phyloP scores from a whole-genome alignment of 2,113 vertebrate genomes.

The Maccullochella peelii region DNA sequence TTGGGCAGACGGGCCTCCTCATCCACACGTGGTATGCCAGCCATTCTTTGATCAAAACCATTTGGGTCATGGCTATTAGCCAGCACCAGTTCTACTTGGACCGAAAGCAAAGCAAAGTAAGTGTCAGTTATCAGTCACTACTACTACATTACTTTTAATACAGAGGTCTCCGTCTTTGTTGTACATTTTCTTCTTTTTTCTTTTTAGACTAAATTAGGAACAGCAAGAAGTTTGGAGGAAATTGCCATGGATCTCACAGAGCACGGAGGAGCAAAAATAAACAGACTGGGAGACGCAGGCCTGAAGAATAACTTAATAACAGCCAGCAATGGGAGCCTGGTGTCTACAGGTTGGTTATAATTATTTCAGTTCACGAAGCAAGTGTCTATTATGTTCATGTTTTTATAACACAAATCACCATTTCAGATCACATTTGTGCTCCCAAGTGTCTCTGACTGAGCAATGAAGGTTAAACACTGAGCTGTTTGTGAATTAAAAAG shows the following conservation, averaged over 20 bases:
- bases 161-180: not conserved
- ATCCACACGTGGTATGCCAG: conserved; percentile 99
- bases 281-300: conserved; percentile 86
- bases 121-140: conserved; percentile 41
- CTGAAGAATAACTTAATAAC: conserved; percentile 95
- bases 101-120: conserved; percentile 98
- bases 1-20: conserved; percentile 94
- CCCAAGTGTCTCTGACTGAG: not conserved
- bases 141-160: not conserved
- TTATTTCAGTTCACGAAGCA: not conserved
- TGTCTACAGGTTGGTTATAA: conserved; percentile 91
- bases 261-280: conserved; percentile 87
- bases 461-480: not conserved
- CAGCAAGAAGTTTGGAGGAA: conserved; percentile 92
- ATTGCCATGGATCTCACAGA: conserved; percentile 95
- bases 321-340: conserved; percentile 96
- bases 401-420: not conserved
- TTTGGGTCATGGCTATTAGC: conserved; percentile 99
- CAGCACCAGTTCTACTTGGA: conserved; percentile 99
- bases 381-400: not conserved
- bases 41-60: conserved; percentile 97
- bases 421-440: not conserved
- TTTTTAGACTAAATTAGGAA: conserved; percentile 91
- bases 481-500: not conserved
- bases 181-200: not conserved